Conservation (phyloP, 2,113 vertebrate species). For the Nyctereutes procyonoides region DNA sequence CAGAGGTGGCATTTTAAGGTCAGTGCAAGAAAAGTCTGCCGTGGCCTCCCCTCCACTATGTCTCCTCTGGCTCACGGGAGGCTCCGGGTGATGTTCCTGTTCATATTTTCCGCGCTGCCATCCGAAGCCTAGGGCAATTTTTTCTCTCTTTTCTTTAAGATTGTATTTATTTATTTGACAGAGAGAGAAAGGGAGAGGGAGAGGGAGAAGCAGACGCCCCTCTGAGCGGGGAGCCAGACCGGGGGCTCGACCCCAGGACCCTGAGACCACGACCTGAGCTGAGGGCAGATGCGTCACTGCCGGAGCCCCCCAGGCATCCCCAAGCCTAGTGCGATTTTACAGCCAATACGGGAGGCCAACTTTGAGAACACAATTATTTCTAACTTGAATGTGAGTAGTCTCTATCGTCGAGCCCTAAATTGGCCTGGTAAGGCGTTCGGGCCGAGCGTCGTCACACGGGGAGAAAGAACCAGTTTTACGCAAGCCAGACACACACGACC, state of each 20-base stretch:
- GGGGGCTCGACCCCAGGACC: too few species aligned
- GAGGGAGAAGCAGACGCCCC: too few species aligned
- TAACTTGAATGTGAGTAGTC: neutral
- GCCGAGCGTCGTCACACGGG: neutral
- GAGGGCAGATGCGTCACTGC: too few species aligned
- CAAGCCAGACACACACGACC: neutral
- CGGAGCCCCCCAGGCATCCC: neutral
- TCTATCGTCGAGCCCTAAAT: neutral
- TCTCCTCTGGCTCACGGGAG: neutral
- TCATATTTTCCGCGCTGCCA: neutral
- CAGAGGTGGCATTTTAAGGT: neutral
- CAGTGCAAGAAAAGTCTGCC: neutral
- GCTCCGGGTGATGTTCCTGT: neutral
- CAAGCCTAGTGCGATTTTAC: neutral
- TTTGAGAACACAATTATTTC: neutral
- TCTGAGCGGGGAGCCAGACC: too few species aligned
- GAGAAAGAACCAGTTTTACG: neutral
- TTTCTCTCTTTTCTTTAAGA: too few species aligned
- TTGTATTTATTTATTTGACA: too few species aligned
- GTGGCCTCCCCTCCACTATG: neutral
- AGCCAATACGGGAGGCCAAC: neutral
- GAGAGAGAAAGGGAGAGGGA: too few species aligned
- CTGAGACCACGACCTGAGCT: too few species aligned
- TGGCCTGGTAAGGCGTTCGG: neutral
- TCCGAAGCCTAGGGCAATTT: neutral